Percentiles rank a stretch among this genome's conserved stretches.
Evolutionary conservation across 2,113 vertebrate genomes (phyloP).

Genomic region (Grantiella picta): DNA sequence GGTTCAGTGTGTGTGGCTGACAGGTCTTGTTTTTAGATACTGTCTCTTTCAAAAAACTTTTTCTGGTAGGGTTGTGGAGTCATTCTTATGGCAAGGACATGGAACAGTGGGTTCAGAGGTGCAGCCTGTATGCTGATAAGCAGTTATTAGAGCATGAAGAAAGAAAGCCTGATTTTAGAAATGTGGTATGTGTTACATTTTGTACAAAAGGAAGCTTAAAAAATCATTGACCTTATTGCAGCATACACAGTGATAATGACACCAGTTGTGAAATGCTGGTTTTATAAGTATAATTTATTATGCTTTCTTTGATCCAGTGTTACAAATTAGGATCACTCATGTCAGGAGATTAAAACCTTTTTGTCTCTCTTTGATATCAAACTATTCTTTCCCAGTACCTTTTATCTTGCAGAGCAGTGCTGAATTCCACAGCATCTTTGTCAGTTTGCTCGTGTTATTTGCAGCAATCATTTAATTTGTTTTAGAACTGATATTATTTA

Average conservation of each 20-base stretch:
- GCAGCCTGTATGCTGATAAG: not conserved
- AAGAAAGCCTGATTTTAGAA: not conserved
- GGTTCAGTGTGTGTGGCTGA: not conserved
- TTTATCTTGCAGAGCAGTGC: constrained; percentile 36
- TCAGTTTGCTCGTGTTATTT: not conserved
- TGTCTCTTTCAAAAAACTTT: not conserved
- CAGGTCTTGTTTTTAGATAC: not conserved
- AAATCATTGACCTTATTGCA: not conserved
- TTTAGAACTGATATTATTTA: constrained; percentile 37
- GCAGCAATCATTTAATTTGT: constrained; percentile 47
- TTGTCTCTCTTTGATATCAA: constrained; percentile 56
- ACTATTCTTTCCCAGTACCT: constrained; percentile 38
- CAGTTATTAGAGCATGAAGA: not conserved
- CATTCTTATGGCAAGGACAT: not conserved
- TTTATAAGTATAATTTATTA: constrained; percentile 47
- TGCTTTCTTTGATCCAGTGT: constrained; percentile 43
- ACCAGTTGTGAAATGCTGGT: not conserved
- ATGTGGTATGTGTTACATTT: not conserved
- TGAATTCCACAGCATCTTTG: constrained; percentile 44
- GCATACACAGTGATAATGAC: not conserved
- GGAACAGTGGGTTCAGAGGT: not conserved
- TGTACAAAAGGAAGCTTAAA: not conserved
- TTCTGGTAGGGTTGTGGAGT: not conserved
- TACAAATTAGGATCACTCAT: constrained; percentile 41
- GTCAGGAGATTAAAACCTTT: constrained; percentile 57